A percentile compares a stretch with the other conserved stretches of the same genome.
These are phyloP conservation scores for Sphaerodactylus townsendi DNA, from an alignment of 2,113 vertebrate genomes.

Conservation along the genomic window DNA sequence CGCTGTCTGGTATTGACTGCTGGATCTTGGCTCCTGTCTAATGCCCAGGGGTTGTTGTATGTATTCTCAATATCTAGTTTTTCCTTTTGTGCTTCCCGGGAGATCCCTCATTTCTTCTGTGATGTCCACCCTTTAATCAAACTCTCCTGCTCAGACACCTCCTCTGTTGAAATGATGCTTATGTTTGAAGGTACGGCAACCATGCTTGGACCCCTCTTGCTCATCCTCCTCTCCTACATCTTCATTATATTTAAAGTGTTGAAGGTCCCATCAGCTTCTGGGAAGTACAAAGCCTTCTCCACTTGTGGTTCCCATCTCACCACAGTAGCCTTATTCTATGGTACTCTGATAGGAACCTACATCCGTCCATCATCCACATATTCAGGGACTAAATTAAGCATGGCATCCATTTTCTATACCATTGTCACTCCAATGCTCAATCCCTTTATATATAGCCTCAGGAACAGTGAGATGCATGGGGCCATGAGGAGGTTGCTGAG, in stretches of 20 bases:
- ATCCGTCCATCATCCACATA: conserved; percentile 37
- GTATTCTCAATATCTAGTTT: conserved; percentile 34
- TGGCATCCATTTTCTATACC: conserved; percentile 39
- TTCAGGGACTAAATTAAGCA: conserved; percentile 27
- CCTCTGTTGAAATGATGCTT: background rate
- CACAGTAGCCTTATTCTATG: conserved; percentile 37
- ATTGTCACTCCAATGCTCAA: conserved; percentile 46
- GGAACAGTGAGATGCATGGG: conserved; percentile 46
- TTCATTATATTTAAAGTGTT: conserved; percentile 30
- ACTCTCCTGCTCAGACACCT: conserved; percentile 45
- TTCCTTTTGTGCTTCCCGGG: conserved; percentile 51
- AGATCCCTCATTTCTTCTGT: conserved; percentile 56
- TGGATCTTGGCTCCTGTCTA: conserved; percentile 43
- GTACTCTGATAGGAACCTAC: conserved; percentile 40
- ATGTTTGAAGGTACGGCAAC: conserved; percentile 30
- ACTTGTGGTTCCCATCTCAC: conserved; percentile 42
- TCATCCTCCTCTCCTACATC: conserved; percentile 50
- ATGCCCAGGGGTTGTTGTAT: conserved; percentile 23
- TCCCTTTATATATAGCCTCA: conserved; percentile 53
- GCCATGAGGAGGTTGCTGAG: conserved; percentile 15
- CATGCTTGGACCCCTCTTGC: conserved; percentile 46
- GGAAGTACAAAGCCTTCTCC: conserved; percentile 52
- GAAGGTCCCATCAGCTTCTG: conserved; percentile 28
- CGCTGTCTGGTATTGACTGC: conserved; percentile 25
- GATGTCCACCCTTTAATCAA: conserved; percentile 54